Conservation (phyloP, 1,140 invertebrate genomes). For the Nebria ingens region DNA sequence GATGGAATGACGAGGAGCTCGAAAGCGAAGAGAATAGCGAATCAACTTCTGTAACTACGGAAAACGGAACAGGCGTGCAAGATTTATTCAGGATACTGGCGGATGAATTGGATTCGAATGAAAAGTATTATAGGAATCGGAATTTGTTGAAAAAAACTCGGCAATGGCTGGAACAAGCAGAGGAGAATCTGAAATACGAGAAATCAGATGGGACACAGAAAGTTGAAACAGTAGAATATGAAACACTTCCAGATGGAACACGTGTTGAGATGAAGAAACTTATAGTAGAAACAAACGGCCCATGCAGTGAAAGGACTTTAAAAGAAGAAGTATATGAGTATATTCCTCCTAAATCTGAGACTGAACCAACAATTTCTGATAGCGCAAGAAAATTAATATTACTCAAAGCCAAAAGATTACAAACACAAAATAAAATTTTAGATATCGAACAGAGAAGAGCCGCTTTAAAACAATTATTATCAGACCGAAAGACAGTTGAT, state of each 20-base stretch:
- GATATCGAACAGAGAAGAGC: slow-evolving; percentile 13
- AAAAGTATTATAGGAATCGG: slow-evolving; percentile 15
- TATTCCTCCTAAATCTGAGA: neutral
- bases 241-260: too few relatives aligned
- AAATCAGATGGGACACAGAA: slow-evolving; percentile 5
- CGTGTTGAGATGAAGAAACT: too few relatives aligned
- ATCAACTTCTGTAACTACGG: too few relatives aligned
- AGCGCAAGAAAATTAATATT: slow-evolving; percentile 12
- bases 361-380: slow-evolving; percentile 10
- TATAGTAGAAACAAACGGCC: too few relatives aligned
- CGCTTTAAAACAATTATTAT: slow-evolving; percentile 11
- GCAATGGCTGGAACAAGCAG: neutral
- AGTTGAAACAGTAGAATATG: too few relatives aligned
- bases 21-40: neutral
- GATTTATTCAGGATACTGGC: slow-evolving; percentile 15
- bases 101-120: slow-evolving; percentile 19
- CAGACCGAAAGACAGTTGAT: neutral
- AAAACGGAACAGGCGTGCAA: slow-evolving; percentile 1
- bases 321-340: too few relatives aligned
- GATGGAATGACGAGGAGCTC: neutral
- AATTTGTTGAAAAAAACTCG: slow-evolving; percentile 10
- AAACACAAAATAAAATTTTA: slow-evolving; percentile 13
- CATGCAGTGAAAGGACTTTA: too few relatives aligned
- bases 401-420: slow-evolving; percentile 12
- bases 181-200: too few relatives aligned